Conservation (phyloP, 35 echinoderm and acorn worm species). For the Ophiothrix spiculata region DNA sequence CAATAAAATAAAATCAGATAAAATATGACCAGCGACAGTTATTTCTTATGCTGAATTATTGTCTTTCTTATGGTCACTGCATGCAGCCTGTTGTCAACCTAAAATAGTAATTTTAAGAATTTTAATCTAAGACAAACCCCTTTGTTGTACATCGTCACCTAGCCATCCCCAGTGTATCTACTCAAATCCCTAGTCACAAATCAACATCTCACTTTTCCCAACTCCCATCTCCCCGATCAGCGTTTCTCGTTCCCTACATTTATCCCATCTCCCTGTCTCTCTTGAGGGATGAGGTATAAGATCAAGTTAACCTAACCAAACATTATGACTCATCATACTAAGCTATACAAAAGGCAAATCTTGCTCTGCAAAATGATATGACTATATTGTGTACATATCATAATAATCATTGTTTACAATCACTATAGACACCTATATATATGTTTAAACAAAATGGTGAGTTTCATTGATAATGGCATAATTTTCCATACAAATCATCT, state of each 20-base stretch:
- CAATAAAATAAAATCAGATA: not conserved
- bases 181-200: not conserved
- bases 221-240: not conserved
- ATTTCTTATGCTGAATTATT: not conserved
- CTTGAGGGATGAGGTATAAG: not conserved
- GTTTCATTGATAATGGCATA: too few relatives aligned
- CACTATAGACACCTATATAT: not conserved
- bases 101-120: not conserved
- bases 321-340: not conserved
- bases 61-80: not conserved
- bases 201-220: conserved; percentile 3
- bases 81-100: not conserved
- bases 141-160: not conserved
- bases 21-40: not conserved
- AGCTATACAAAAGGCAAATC: not conserved
- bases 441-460: too few relatives aligned
- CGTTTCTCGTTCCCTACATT: not conserved
- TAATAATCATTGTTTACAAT: not conserved
- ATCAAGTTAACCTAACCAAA: not conserved
- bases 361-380: not conserved
- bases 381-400: not conserved
- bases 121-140: not conserved
- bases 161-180: not conserved
- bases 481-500: not conserved
- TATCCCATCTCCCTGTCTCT: not conserved